Percentiles rank a stretch among this genome's conserved stretches.
These are phyloP conservation scores for Myotis brandtii DNA, from an alignment of 2,113 vertebrate species.

Conservation along the genomic window DNA sequence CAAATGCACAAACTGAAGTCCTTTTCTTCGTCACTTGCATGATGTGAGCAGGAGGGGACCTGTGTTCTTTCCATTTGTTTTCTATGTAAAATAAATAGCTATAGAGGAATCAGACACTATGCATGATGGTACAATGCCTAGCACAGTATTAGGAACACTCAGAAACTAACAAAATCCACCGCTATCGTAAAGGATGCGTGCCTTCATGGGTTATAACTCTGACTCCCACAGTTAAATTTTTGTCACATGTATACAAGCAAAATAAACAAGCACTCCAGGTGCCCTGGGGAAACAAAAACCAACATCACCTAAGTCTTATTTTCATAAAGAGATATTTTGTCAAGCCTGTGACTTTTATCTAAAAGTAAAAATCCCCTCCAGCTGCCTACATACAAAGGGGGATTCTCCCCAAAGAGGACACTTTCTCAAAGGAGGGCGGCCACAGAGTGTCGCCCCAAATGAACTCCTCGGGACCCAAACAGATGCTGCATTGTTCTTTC, in stretches of 20 bases:
- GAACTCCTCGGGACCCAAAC: slow-evolving; percentile 75
- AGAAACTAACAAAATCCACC: background rate
- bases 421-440: background rate
- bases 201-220: background rate
- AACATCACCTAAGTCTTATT: background rate
- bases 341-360: slow-evolving; percentile 4
- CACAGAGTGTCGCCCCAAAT: slow-evolving; percentile 59
- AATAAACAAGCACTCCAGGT: background rate
- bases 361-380: slow-evolving; percentile 23
- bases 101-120: background rate
- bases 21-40: background rate
- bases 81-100: background rate
- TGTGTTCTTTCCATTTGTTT: background rate
- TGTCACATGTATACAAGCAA: background rate
- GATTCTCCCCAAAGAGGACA: background rate
- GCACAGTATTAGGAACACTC: background rate
- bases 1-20: background rate
- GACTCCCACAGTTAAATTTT: background rate
- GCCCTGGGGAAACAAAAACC: background rate
- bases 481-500: slow-evolving; percentile 75
- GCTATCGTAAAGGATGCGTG: background rate
- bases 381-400: background rate
- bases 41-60: background rate
- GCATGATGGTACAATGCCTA: background rate
- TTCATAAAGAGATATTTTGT: background rate